phyloP scores from a whole-genome alignment of 2,888 invertebrate genomes.

The Itoplectis maculator region DNA sequence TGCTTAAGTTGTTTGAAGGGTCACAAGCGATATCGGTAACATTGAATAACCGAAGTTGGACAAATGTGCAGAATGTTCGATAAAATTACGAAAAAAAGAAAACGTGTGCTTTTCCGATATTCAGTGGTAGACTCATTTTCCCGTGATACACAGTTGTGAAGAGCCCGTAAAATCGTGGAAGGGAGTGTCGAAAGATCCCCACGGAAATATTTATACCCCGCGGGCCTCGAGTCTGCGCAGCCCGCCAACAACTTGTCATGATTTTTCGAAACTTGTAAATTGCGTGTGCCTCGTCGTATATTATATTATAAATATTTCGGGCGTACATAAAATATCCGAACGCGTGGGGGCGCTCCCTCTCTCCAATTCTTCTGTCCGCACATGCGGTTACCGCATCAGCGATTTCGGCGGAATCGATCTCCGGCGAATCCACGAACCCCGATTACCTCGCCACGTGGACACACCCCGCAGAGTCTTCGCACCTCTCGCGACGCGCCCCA shows the following conservation, averaged over 20 bases:
- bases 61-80: too few relatives aligned
- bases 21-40: not conserved
- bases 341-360: too few relatives aligned
- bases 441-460: conserved; percentile 4
- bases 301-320: not conserved
- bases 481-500: not conserved
- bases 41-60: too few relatives aligned
- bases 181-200: not conserved
- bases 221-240: not conserved
- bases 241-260: not conserved
- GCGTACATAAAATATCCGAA: not conserved
- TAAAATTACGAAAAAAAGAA: too few relatives aligned
- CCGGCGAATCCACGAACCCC: not conserved
- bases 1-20: not conserved
- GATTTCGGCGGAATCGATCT: conserved; percentile 46
- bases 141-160: not conserved
- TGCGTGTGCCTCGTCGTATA: not conserved
- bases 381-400: conserved; percentile 24
- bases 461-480: conserved; percentile 5
- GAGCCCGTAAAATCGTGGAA: not conserved
- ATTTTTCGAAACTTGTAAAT: conserved; percentile 1
- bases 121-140: not conserved
- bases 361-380: conserved; percentile 3
- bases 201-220: not conserved
- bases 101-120: too few relatives aligned